A percentile compares a stretch with the other conserved stretches of the same genome.
Evolutionary conservation across 2,888 invertebrate species (phyloP).

Genomic region (Latrodectus hesperus): DNA sequence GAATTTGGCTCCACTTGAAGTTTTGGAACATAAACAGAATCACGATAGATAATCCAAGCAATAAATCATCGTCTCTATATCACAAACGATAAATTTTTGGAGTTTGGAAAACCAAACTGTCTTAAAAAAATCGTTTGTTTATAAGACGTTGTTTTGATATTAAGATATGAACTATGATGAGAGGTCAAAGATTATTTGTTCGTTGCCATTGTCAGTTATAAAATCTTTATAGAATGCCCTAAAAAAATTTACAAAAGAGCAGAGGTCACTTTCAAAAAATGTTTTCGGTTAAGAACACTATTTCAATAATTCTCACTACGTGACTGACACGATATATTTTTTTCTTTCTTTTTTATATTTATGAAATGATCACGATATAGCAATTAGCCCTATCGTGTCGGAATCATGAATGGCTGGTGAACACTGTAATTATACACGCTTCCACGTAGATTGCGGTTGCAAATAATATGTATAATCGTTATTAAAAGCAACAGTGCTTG

Average conservation of each 20-base stretch:
- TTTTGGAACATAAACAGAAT: neutral
- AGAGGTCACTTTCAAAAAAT: no score
- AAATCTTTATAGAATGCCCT: no score
- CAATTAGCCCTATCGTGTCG: neutral
- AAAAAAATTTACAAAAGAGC: no score
- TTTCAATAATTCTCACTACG: neutral
- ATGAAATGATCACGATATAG: conserved; percentile 6
- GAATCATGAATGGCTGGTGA: neutral
- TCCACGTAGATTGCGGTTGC: neutral
- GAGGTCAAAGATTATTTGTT: neutral
- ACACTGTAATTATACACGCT: neutral
- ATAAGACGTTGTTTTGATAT: neutral
- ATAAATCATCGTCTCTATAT: neutral
- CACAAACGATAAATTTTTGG: neutral
- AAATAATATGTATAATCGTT: no score
- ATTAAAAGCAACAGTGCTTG: no score
- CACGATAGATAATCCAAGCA: neutral
- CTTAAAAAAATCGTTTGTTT: neutral
- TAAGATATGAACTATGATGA: neutral
- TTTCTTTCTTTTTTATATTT: neutral
- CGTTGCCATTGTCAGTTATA: no score
- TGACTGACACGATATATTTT: neutral
- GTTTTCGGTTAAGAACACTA: no score
- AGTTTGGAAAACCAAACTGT: neutral
- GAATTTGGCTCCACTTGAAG: neutral